Evolutionary conservation across 2,113 vertebrate genomes (phyloP).

Genomic region (Asarcornis scutulata): DNA sequence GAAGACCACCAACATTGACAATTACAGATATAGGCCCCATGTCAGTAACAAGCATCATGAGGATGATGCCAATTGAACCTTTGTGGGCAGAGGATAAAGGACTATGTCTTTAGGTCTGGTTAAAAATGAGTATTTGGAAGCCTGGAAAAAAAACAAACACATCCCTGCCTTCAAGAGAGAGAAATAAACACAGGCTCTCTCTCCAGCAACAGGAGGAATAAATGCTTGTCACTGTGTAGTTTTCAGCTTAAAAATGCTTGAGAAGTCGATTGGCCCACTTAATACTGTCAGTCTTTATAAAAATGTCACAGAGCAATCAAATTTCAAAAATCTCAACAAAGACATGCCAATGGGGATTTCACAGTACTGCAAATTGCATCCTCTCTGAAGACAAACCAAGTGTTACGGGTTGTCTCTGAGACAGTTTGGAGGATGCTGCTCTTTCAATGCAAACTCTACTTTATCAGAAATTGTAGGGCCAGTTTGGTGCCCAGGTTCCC

Average conservation of each 20-base stretch:
- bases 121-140: not conserved
- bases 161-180: not conserved
- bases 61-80: not conserved
- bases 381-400: not conserved
- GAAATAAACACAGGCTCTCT: not conserved
- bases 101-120: not conserved
- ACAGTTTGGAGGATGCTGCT: not conserved
- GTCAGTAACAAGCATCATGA: not conserved
- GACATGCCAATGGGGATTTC: not conserved
- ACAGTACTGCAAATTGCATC: no score
- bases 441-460: not conserved
- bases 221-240: not conserved
- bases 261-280: not conserved
- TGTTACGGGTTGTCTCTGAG: not conserved
- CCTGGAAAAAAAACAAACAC: not conserved
- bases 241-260: not conserved
- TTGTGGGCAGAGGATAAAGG: not conserved
- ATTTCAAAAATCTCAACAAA: not conserved
- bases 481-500: not conserved
- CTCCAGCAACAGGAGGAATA: not conserved
- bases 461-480: not conserved
- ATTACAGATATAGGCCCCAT: not conserved
- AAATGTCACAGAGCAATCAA: not conserved
- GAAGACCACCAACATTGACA: not conserved
- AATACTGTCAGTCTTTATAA: not conserved